Evolutionary conservation across 2,797 vertebrate species (phyloP), one percentile per base, ranked within the genome.

Genomic region (Spinibarbus caldwelli): DNA sequence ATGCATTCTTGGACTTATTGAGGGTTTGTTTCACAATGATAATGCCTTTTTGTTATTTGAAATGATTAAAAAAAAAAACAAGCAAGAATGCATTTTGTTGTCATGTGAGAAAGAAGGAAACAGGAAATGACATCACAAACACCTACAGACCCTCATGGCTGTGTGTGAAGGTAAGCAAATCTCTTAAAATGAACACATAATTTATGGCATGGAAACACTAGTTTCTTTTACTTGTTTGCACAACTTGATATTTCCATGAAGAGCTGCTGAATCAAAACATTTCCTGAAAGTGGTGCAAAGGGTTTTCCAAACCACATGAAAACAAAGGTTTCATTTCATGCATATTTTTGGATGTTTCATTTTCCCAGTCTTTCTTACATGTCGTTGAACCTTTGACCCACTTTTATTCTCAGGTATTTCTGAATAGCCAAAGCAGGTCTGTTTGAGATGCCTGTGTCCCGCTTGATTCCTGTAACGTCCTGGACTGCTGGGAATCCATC

Each of bases 391-490:
- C 67, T 12, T 23, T 77, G 52, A 41, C 34, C 34, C 1, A 5
- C 71, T 52, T 26, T 26, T 70, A 41, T 71, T 23, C 15, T 43
- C 43, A 70, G n/a, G 47, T 81, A 41, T 57, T 71, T 38, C 34
- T 10, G 6, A 21, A 9, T 5, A 29, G 15, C 14, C n/a, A 29
- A 31, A 1, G 45, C 14, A 23, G 5, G 31, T 52, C 43, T 23
- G 41, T 3, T 34, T n/a, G 19, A n/a, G 72, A 52, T 21, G 45
- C 45, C n/a, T 5, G 70, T 17, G 15, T 45, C 57, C 64, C 59
- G 59, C 34, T 23, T 3, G 12, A 66, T 62, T 82, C 72, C 59
- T 84, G 84, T 83, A 82, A 36, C 7, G 31, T 76, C 38, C 72
- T 71, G 66, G 41, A 47, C 71, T 54, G 77, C 72, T 59, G 36